Base-by-base conservation (phyloP, 2,888 invertebrate species). In the Proisotoma minuta region DNA sequence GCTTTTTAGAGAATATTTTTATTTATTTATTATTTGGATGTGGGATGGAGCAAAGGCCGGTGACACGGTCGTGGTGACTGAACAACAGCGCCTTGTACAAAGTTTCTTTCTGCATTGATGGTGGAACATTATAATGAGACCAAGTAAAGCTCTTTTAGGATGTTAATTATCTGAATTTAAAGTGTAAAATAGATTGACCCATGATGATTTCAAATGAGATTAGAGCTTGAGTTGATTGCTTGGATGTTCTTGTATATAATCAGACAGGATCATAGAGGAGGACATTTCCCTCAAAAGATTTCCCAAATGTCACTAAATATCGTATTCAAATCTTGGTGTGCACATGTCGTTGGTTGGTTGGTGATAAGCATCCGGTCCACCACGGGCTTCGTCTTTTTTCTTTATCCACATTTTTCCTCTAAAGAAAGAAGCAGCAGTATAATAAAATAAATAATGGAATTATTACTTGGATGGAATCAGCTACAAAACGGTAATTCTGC, bases 41-140 rank as follows among this genome's bases (percentile, higher is more conserved):
- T n/a, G n/a, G n/a, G n/a, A n/a, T n/a, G 43, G 26, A 8, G 23
- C 4, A 24, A 10, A 22, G 26, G 50, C 23, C 50, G 50, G 23
- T 50, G 50, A 29, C 39, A 54, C 28, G 53, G 28, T 56, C 5
- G 18, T 43, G 43, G 43, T 43, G 43, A 43, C 43, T 43, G 43
- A 43, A 43, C 43, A 43, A n/a, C 18, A 43, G 43, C 18, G 43
- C 43, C 18, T 43, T 43, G 43, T 43, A 18, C 18, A 18, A 43
- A 43, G 5, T n/a, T 12, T 12, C 18, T 18, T 43, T n/a, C 43
- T 20, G 10, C 5, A 56, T 43, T 56, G 56, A 59, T 66, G 66
- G 63, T 66, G 66, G 66, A 66, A 66, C 66, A 66, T 66, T 66
- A 66, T 66, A 66, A 66, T 66, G 66, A 66, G 66, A 59, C 61